Conservation (phyloP, 1,140 invertebrate genomes). For the Formica exsecta region DNA sequence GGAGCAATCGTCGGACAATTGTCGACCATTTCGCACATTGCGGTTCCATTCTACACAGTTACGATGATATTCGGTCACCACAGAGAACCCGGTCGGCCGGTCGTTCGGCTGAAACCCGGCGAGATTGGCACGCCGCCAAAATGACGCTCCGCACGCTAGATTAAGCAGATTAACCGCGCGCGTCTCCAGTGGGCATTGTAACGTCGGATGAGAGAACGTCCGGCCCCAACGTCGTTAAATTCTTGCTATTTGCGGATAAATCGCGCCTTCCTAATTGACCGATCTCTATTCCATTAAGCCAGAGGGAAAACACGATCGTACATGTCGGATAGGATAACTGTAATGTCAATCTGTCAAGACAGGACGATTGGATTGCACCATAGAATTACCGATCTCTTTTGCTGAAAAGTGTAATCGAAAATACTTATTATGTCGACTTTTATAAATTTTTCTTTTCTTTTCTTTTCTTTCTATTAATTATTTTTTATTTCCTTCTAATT, state of each 20-base stretch:
- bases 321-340: constrained; percentile 6
- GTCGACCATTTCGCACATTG: constrained; percentile 27
- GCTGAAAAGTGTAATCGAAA: neutral
- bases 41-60: constrained; percentile 33
- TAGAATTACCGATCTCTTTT: neutral
- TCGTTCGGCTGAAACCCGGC: neutral
- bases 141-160: constrained; percentile 60
- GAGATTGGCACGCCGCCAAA: constrained; percentile 61
- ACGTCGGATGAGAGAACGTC: neutral
- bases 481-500: neutral
- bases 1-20: constrained; percentile 45
- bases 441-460: neutral
- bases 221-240: constrained; percentile 52
- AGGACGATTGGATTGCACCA: neutral
- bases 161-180: constrained; percentile 67
- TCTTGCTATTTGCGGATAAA: constrained; percentile 58
- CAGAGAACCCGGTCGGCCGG: constrained; percentile 11
- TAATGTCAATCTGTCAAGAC: neutral
- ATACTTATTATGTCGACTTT: neutral
- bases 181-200: constrained; percentile 59
- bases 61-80: constrained; percentile 40
- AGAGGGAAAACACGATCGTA: constrained; percentile 37
- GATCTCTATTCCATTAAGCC: constrained; percentile 53
- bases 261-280: constrained; percentile 54
- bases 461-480: no score